Conservation (phyloP, 2,888 invertebrate species). For the Aproaerema taeniolella region DNA sequence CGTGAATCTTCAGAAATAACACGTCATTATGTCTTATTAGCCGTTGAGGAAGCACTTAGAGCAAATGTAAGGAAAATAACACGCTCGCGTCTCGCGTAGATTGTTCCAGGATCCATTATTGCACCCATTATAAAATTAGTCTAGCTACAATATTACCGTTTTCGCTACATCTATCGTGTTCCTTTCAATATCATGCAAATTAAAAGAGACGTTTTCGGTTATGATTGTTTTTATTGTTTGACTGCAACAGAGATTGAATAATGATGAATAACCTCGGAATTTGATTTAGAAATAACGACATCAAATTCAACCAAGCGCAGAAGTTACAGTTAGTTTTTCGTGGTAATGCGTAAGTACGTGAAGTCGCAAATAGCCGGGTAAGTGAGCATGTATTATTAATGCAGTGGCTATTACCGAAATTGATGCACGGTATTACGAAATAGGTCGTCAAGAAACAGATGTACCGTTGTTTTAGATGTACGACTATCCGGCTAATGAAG, state of each 20-base stretch:
- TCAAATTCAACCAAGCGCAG: conserved; percentile 58
- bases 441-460: conserved; percentile 20
- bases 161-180: neutral
- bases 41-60: conserved; percentile 67
- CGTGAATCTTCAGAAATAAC: conserved; percentile 71
- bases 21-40: conserved; percentile 71
- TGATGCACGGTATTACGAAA: conserved; percentile 36
- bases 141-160: conserved; percentile 24
- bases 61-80: conserved; percentile 66
- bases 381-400: conserved; percentile 40
- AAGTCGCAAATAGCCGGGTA: conserved; percentile 42
- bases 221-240: no score
- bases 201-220: no score
- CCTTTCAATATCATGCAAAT: no score
- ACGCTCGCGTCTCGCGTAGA: conserved; percentile 45
- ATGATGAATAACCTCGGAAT: conserved; percentile 44
- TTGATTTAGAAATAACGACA: conserved; percentile 43
- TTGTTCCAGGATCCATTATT: conserved; percentile 57
- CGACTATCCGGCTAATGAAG: conserved; percentile 25
- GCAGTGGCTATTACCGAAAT: conserved; percentile 45
- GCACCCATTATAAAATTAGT: conserved; percentile 52
- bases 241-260: no score
- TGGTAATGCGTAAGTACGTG: conserved; percentile 41
- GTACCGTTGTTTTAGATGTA: conserved; percentile 23
- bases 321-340: conserved; percentile 58